Evolutionary conservation across 2,113 vertebrate genomes (phyloP).

Genomic region (Psephotus haematonotus): DNA sequence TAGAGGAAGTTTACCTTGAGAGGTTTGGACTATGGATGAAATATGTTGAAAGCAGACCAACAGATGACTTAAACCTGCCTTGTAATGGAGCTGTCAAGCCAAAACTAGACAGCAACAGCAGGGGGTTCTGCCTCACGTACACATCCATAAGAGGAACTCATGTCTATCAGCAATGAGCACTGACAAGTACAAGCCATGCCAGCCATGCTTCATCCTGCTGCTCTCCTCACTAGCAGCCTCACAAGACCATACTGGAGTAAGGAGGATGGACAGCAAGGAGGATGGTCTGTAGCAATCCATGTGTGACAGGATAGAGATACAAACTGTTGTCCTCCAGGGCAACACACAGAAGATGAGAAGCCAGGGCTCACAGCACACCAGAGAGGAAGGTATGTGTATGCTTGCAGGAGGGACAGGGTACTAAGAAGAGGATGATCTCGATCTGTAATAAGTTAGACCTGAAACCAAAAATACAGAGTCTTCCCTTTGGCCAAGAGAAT

Average conservation of each 20-base stretch:
- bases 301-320: neutral
- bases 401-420: neutral
- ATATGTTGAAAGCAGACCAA: neutral
- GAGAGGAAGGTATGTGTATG: accelerated
- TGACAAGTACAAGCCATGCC: neutral
- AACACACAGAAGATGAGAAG: neutral
- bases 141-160: neutral
- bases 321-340: neutral
- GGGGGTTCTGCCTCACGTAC: neutral
- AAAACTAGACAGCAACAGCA: neutral
- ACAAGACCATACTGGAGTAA: neutral
- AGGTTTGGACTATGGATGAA: neutral
- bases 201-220: neutral
- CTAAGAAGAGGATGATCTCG: neutral
- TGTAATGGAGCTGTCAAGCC: neutral
- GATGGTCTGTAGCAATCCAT: accelerated
- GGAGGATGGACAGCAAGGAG: neutral
- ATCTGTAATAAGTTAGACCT: neutral
- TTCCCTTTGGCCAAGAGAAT: constrained; percentile 10
- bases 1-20: neutral
- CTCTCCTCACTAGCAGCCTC: neutral
- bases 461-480: neutral
- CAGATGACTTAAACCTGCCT: neutral
- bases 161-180: neutral
- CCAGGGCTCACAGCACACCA: neutral